Evolutionary conservation across 2,888 invertebrate genomes (phyloP).

Genomic region (Agapostemon virescens): DNA sequence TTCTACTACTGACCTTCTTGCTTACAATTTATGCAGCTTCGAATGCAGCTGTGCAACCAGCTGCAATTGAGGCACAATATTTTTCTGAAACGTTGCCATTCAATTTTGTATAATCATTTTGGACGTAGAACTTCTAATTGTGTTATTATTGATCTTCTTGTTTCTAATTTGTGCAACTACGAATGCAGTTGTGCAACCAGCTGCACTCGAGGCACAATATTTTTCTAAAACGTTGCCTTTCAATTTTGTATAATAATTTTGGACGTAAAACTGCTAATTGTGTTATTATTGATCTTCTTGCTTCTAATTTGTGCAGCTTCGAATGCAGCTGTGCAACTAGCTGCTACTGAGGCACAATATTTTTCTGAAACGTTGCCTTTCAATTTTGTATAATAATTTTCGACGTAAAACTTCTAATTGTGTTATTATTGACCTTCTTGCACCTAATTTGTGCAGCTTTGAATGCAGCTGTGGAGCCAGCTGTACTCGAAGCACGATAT

Average conservation of each 20-base stretch:
- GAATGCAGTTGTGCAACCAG: background rate
- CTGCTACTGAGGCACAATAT: no score
- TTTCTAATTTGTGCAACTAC: background rate
- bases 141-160: background rate
- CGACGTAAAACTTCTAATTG: background rate
- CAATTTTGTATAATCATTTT: no score
- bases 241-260: no score
- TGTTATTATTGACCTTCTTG: background rate
- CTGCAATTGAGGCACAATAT: no score
- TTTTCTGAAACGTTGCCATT: no score
- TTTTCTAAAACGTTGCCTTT: no score
- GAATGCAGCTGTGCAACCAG: background rate
- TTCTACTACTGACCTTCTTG: no score
- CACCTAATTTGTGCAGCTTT: background rate
- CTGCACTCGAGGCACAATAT: no score
- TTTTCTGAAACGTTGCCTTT: no score
- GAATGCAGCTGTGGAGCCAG: background rate
- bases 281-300: background rate
- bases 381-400: no score
- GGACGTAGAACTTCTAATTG: background rate
- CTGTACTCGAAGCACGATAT: no score
- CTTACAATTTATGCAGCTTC: background rate
- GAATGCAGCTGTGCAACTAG: background rate
- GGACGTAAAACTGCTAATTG: background rate
- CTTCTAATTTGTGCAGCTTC: background rate